Base-by-base conservation (phyloP, 1,140 invertebrate genomes). In the Globodera rostochiensis region DNA sequence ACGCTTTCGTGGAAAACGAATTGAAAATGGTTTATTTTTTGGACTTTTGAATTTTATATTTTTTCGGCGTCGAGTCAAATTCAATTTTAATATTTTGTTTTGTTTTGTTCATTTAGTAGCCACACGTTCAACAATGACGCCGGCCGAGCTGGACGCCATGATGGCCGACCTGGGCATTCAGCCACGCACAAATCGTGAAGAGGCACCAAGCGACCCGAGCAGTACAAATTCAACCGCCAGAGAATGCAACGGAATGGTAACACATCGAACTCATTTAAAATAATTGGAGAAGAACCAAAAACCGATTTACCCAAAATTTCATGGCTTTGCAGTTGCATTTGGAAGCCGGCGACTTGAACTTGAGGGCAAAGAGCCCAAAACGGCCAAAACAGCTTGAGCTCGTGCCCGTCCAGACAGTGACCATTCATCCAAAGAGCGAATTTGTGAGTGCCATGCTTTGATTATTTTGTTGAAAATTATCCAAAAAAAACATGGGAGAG, bases 111-210 rank as follows among this genome's bases (percentile, higher is more conserved):
- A 13, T 78, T 21, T 21, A 78, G 70, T 66, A 4, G 9, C 49
- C 4, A 36, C 36, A 25, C 47, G 77, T 8, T 21, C 19, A n/a
- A 78, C 77, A 3, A 78, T 78, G 77, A 78, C 77, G 21, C 77
- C 77, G 47, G 77, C 77, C 25, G 77, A 78, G 77, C 64, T 78
- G 21, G 70, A 64, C 46, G 77, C 77, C n/a, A 78, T 78, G 77
- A 49, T 78, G 60, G 77, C 53, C n/a, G 70, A 70, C 66, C 21
- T 78, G 66, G 77, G 77, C 21, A 78, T 78, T 78, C 64, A 69
- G 25, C 49, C 64, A 45, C 66, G 64, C 13, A 66, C 49, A 64
- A 36, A 71, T 47, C 66, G 77, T 13, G 77, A 78, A 21, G 77
- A 78, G 25, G 77, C 77, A 8, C 77, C 77, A 1, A 70, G 60